A percentile compares a stretch with the other conserved stretches of the same genome.
Evolutionary conservation across 1,140 invertebrate species (phyloP).

Genomic region (Mamestra configurata): DNA sequence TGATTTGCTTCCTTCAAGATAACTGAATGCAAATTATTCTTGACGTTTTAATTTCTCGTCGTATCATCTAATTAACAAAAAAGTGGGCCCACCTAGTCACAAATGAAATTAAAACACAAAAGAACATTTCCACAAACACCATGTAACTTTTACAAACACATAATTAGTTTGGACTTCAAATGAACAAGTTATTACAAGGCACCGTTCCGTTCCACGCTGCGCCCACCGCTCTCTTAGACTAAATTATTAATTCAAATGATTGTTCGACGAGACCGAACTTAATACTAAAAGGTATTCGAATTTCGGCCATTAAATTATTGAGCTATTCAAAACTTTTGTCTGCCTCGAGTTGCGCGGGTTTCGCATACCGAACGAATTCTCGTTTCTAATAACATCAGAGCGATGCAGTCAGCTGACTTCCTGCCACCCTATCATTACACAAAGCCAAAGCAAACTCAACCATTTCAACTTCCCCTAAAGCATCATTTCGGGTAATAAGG

Average conservation of each 20-base stretch:
- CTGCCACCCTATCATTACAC: constrained; percentile 43
- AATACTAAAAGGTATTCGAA: constrained; percentile 34
- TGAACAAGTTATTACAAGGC: background rate
- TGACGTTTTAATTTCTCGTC: too few relatives aligned
- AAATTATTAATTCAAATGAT: constrained; percentile 44
- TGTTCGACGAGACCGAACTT: constrained; percentile 8
- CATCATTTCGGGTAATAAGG: background rate
- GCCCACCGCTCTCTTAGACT: background rate
- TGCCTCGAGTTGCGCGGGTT: background rate
- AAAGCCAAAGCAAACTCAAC: background rate
- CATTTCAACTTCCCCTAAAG: background rate
- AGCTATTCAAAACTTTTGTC: constrained; percentile 38
- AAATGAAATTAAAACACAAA: background rate
- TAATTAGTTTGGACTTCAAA: background rate
- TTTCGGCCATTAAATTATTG: constrained; percentile 38
- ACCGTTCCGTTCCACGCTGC: background rate
- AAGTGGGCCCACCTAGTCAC: background rate
- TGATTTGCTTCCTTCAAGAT: too few relatives aligned
- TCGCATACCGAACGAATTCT: constrained; percentile 26
- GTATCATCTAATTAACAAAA: background rate
- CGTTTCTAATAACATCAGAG: constrained; percentile 49
- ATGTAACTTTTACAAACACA: constrained; percentile 1
- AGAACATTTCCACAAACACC: background rate
- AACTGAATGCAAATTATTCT: too few relatives aligned
- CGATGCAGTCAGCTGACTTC: constrained; percentile 51